These are phyloP conservation scores for Orius insidiosus DNA, from an alignment of 1,140 invertebrate species.

Conservation along the genomic window DNA sequence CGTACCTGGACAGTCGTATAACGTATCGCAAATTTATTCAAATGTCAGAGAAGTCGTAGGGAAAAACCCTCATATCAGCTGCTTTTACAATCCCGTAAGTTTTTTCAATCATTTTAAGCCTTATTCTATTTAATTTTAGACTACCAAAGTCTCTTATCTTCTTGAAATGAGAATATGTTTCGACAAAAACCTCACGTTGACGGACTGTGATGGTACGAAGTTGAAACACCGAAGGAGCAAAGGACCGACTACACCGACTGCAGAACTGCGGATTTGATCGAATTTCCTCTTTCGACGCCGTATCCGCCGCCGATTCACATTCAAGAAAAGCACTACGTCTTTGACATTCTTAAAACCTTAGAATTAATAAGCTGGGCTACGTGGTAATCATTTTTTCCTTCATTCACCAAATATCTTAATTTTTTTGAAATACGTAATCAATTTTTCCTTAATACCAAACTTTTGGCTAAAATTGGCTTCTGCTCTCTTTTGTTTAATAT, in stretches of 20 bases:
- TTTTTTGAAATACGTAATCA: too few relatives aligned
- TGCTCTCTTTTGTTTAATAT: too few relatives aligned
- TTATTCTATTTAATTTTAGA: conserved; percentile 14
- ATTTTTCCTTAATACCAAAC: too few relatives aligned
- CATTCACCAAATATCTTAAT: too few relatives aligned
- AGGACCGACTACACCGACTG: conserved; percentile 2
- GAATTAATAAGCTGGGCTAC: conserved; percentile 4
- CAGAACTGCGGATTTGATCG: neutral
- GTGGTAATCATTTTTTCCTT: neutral
- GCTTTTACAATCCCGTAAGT: conserved; percentile 30
- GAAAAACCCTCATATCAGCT: conserved; percentile 44
- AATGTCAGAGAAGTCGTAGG: conserved; percentile 35
- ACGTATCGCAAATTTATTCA: conserved; percentile 34
- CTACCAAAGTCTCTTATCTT: conserved; percentile 14
- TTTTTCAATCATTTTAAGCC: too few relatives aligned
- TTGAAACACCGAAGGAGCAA: neutral
- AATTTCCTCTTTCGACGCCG: neutral
- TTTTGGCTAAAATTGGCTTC: too few relatives aligned
- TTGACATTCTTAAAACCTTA: neutral
- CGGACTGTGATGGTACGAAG: conserved; percentile 19
- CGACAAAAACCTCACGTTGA: conserved; percentile 17
- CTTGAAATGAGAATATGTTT: conserved; percentile 20
- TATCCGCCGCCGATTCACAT: neutral
- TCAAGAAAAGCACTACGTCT: neutral
- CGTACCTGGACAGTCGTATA: conserved; percentile 37